These are phyloP conservation scores for Zygogramma bicolorata DNA, from an alignment of 2,888 invertebrate genomes.

Conservation along the genomic window DNA sequence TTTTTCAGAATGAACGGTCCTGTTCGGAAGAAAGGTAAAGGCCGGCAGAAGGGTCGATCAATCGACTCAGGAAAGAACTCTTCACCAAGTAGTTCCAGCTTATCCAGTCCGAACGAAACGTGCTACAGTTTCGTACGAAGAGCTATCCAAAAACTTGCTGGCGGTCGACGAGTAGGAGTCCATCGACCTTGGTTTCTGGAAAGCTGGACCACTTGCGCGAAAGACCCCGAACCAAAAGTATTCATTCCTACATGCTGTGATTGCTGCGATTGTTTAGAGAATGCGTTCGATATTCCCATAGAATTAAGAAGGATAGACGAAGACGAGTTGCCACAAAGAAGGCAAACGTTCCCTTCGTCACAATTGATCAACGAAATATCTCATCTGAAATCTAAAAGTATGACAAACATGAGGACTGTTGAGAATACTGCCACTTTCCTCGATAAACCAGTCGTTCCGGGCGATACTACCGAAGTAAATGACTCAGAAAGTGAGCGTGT, in stretches of 20 bases:
- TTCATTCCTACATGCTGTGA: constrained; percentile 71
- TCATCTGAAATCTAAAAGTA: constrained; percentile 82
- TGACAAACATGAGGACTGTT: constrained; percentile 84
- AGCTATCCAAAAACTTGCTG: constrained; percentile 86
- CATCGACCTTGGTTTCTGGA: constrained; percentile 80
- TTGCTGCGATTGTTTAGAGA: constrained; percentile 71
- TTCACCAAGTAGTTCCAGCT: constrained; percentile 85
- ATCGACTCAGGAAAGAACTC: constrained; percentile 74
- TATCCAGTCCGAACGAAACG: constrained; percentile 92
- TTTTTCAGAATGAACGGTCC: constrained; percentile 62
- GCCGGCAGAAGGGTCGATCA: constrained; percentile 71
- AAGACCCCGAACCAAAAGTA: constrained; percentile 56
- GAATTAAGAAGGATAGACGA: constrained; percentile 86
- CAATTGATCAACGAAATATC: constrained; percentile 65
- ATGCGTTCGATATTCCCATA: constrained; percentile 85
- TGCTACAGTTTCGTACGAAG: constrained; percentile 93
- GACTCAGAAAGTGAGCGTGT: background rate
- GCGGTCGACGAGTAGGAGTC: constrained; percentile 71
- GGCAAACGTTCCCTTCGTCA: constrained; percentile 69
- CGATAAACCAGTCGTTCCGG: constrained; percentile 15
- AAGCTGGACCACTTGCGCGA: constrained; percentile 75
- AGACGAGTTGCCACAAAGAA: constrained; percentile 69
- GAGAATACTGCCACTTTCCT: constrained; percentile 71
- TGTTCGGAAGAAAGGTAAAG: constrained; percentile 66
- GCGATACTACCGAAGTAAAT: background rate